Base-by-base conservation (phyloP, 2,113 vertebrate genomes). In the Anarrhichthys ocellatus region DNA sequence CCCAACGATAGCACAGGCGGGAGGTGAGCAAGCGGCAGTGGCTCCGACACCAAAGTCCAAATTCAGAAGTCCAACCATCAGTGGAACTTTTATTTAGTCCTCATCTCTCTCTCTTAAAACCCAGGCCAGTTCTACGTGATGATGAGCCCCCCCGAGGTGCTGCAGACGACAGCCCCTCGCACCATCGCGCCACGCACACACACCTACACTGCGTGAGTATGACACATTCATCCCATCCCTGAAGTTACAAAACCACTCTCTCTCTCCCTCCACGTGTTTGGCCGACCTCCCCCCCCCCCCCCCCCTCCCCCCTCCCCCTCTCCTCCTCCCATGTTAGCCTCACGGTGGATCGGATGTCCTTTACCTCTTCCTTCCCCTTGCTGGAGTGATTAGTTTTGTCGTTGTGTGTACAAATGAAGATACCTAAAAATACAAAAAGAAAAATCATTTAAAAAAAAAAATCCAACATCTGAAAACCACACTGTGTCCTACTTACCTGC, bases 101-200 rank as follows among this genome's bases (percentile, higher is more conserved):
- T 59, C 11, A 0, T 24, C 27, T n/a, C 20, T 14, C 15, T 15
- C 9, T 61, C 59, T 36, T 29, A 54, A 29, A 58, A 20, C 61
- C 76, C 84, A 96, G 97, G 97, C 71, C 97, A 97, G 92, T 97
- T 98, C 85, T 98, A 98, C 48, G 97, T 97, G 83, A 97, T 98
- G 97, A 98, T 98, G 97, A 97, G 96, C 9, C 96, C 96, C 0
- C 96, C 95, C 8, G 97, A 98, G 5, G 97, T 97, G 73, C 93
- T 98, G 79, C 97, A 97, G 92, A 94, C 96, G 1, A 92, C 96
- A 29, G 91, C 95, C 0, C 96, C 94, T 44, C 95, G 97, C 9
- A 96, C 94, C 64, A 96, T 98, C 46, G 97, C 97, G 2, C 97
- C 97, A 0, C 96, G 97, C 72, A 96, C 97, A 5, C 97, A 98